Evolutionary conservation across 2,888 invertebrate species (phyloP).

Genomic region (Erebia ligea): DNA sequence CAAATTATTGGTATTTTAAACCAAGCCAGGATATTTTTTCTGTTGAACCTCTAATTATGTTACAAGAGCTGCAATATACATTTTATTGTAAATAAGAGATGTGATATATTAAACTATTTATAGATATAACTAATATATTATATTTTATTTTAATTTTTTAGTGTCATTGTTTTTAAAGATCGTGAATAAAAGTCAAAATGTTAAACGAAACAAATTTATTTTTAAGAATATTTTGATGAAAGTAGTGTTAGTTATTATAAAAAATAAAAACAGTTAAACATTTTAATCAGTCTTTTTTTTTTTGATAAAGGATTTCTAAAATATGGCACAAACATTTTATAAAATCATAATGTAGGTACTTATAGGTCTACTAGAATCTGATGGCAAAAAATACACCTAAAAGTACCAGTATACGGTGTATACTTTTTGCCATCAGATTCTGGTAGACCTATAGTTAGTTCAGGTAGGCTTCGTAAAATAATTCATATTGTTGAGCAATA

Average conservation of each 20-base stretch:
- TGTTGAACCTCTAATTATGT: not conserved
- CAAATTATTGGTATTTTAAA: not conserved
- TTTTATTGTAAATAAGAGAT: slow-evolving; percentile 19
- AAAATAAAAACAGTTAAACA: slow-evolving; percentile 30
- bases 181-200: not conserved
- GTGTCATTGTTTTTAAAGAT: not conserved
- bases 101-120: slow-evolving; percentile 13
- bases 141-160: not conserved
- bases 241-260: slow-evolving; percentile 2
- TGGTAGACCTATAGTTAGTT: not conserved
- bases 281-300: slow-evolving; percentile 34
- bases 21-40: not conserved
- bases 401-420: too few relatives aligned
- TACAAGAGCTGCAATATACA: not conserved
- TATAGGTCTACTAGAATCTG: too few relatives aligned
- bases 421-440: too few relatives aligned
- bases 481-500: not conserved
- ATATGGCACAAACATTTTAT: slow-evolving; percentile 7
- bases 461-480: not conserved
- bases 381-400: too few relatives aligned
- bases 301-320: slow-evolving; percentile 4
- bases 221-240: slow-evolving; percentile 6
- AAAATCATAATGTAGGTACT: not conserved
- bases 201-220: slow-evolving; percentile 16
- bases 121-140: not conserved